Percentiles rank a stretch among this genome's conserved stretches.
These are phyloP conservation scores for Physocephala rufipes DNA, from an alignment of 2,888 invertebrate genomes.

Conservation along the genomic window DNA sequence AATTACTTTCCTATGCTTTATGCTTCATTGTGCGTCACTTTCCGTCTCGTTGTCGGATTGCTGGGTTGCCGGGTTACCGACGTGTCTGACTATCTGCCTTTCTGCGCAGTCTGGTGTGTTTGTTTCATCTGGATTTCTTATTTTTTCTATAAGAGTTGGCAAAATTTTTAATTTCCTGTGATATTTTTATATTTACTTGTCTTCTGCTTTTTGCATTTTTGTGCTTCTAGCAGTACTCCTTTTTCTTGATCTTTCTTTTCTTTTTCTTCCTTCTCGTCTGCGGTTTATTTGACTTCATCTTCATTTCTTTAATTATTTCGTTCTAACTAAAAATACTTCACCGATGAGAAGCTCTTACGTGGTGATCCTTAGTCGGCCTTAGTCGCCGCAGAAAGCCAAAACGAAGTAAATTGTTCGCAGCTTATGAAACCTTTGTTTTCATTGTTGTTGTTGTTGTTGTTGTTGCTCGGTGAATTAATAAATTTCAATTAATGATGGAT, in stretches of 20 bases:
- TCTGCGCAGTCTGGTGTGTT: not conserved
- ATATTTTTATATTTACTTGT: slow-evolving; percentile 21
- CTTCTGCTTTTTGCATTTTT: too few relatives aligned
- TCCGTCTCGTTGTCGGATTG: too few relatives aligned
- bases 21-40: too few relatives aligned
- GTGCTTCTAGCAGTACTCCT: not conserved
- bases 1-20: too few relatives aligned
- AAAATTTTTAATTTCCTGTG: slow-evolving; percentile 32
- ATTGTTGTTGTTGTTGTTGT: slow-evolving; percentile 8
- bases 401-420: not conserved
- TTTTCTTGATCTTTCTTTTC: not conserved
- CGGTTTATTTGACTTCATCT: not conserved
- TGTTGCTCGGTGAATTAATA: not conserved
- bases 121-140: not conserved
- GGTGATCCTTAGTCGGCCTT: not conserved
- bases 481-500: not conserved
- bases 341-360: not conserved
- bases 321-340: slow-evolving; percentile 9
- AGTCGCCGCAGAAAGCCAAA: not conserved
- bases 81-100: too few relatives aligned
- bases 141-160: slow-evolving; percentile 26
- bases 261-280: not conserved
- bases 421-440: not conserved
- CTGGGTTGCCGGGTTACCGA: too few relatives aligned
- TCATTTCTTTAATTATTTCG: slow-evolving; percentile 3